Evolutionary conservation across 2,113 vertebrate genomes (phyloP), one percentile per base, ranked within the genome.

Genomic region (Phainopepla nitens): DNA sequence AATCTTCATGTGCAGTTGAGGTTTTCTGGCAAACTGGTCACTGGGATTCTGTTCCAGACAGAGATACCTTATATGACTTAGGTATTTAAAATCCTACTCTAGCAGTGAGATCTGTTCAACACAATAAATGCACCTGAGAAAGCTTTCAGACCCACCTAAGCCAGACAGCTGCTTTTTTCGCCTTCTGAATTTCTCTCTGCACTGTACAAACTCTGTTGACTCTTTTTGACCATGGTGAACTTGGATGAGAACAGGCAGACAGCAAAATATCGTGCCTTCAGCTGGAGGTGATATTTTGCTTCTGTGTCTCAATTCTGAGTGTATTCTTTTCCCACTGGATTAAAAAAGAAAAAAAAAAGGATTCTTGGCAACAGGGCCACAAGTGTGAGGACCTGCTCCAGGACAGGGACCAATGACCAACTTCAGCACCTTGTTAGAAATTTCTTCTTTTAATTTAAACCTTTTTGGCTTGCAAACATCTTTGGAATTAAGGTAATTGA

Each of bases 401-500:
- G 65, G 60, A 62, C 53, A 83, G 39, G 31, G 66, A 93, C 39
- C 42, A 85, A 88, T 11, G 66, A 93, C 39, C 42, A 85, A 88
- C 13, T 82, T 86, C 64, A 88, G 36, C 62, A 89, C 82, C 60
- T 70, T 87, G 22, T 85, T 90, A 91, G 89, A 56, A 61, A 50
- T 50, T 65, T 10, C 35, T 78, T 53, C 31, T 49, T 75, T 42
- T 50, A 44, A 58, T 29, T 77, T 89, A 68, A 75, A 44, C 50
- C 13, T 50, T 89, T 73, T 88, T 92, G 81, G 58, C 78, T 56
- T 53, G 27, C 12, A 73, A 94, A 60, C 0, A 0, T 66, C 44
- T 60, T 86, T 54, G 64, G 39, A 79, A 64, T 89, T 21, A 70
- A 90, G n/a, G 45, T 69, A 85, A 87, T 78, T 93, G 70, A 89